Base-by-base conservation (phyloP, 1,140 invertebrate genomes). In the Cydia strobilella region DNA sequence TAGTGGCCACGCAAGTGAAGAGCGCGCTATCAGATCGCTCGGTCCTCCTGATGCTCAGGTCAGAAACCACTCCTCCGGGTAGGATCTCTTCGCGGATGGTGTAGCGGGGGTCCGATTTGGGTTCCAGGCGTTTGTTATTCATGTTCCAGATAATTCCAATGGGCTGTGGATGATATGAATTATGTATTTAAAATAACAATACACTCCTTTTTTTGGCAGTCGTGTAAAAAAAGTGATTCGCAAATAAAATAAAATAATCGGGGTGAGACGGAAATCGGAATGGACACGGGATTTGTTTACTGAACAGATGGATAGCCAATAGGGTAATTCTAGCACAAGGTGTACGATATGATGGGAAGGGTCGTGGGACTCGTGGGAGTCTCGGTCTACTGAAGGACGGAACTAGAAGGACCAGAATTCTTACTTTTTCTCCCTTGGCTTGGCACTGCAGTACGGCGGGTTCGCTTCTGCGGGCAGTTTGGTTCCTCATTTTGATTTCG, bases 141-240 rank as follows among this genome's bases (percentile, higher is more conserved):
- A 98, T 98, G 91, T 97, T 98, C 98, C 98, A 99, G 23, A 98
- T 94, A 65, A 99, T 98, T 81, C 97, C 97, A 87, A 99, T 97
- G 27, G 98, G 98, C 94, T 93, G 79, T 59, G 54, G 54, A 63
- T 72, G 45, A 65, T 15, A 27, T 73, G 76, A n/a, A n/a, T n/a
- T n/a, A n/a, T n/a, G n/a, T n/a, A n/a, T n/a, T n/a, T n/a, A n/a
- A n/a, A n/a, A n/a, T n/a, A n/a, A n/a, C n/a, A n/a, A n/a, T n/a
- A n/a, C n/a, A n/a, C n/a, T n/a, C n/a, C n/a, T n/a, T n/a, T n/a
- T n/a, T n/a, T n/a, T n/a, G n/a, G n/a, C n/a, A n/a, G n/a, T n/a
- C n/a, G n/a, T n/a, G n/a, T n/a, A n/a, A n/a, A n/a, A n/a, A n/a
- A n/a, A n/a, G n/a, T n/a, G n/a, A n/a, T n/a, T n/a, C n/a, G n/a